A percentile compares a stretch with the other conserved stretches of the same genome.
phyloP scores from a whole-genome alignment of 2,797 vertebrate genomes.

The Semotilus atromaculatus region DNA sequence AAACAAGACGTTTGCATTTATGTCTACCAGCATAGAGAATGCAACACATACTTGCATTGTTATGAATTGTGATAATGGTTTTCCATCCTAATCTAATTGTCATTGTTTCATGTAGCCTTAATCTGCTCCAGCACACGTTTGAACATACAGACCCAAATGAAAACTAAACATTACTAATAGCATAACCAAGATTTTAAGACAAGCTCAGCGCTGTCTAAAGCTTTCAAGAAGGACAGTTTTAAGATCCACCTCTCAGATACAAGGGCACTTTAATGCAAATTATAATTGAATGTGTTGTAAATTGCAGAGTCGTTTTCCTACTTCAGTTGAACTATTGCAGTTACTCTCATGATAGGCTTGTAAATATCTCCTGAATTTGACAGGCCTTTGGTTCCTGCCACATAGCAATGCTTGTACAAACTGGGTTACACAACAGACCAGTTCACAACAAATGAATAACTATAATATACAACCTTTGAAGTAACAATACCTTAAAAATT shows the following conservation, averaged over 20 bases:
- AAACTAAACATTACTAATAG: background rate
- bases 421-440: slow-evolving; percentile 36
- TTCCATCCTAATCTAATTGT: background rate
- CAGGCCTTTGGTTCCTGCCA: slow-evolving; percentile 52
- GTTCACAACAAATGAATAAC: slow-evolving; percentile 29
- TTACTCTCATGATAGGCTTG: slow-evolving; percentile 55
- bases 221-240: slow-evolving; percentile 26
- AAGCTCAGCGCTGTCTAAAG: background rate
- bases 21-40: background rate
- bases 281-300: slow-evolving; percentile 51
- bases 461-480: slow-evolving; percentile 2
- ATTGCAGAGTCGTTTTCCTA: background rate
- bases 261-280: slow-evolving; percentile 77
- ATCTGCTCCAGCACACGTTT: background rate
- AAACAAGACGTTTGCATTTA: background rate
- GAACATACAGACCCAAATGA: background rate
- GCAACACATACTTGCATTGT: background rate
- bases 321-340: slow-evolving; percentile 28
- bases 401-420: slow-evolving; percentile 38
- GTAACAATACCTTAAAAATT: background rate
- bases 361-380: slow-evolving; percentile 42
- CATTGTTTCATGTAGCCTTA: background rate
- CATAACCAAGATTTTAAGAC: background rate
- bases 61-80: background rate
- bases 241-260: slow-evolving; percentile 68